Evolutionary conservation across 1,140 invertebrate species (phyloP), one percentile per base, ranked within the genome.

Genomic region (Ips typographus): DNA sequence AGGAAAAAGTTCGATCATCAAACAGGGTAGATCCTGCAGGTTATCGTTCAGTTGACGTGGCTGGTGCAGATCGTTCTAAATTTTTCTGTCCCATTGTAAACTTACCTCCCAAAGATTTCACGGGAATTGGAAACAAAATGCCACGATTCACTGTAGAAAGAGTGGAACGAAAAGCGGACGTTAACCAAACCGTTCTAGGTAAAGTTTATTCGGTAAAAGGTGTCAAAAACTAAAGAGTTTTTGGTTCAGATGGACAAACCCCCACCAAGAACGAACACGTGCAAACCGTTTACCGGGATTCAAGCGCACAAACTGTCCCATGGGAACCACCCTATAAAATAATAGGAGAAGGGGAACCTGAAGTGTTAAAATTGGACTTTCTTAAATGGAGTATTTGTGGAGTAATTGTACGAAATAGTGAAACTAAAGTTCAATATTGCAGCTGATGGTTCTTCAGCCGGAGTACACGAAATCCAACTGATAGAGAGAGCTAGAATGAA

Each of bases 241-340:
- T 22, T 22, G 22, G 22, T 49, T 49, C 22, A 49, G 44, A 49
- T 49, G 44, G 44, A 3, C 7, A 59, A 41, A 41, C 22, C 22
- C 22, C 22, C 22, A 22, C 59, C n/a, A 77, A 57, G 38, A 63
- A 75, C 40, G 65, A 63, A 1, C 68, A 74, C 44, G 70, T 76
- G 0, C 90, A 93, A 80, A 93, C 91, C 1, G 82, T 89, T 72
- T 91, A 84, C 75, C 83, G 91, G 69, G 92, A 94, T 72, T 88
- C 86, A 2, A 90, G 91, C 72, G 84, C 88, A 7, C 92, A 94
- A 80, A 94, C 92, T 1, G 80, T 84, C 40, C 91, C 92, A 0
- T 94, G 91, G 86, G 86, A 90, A 60, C 84, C 87, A 1, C 81
- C 84, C 41, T 87, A 84, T 74, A 83, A 83, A 36, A 76, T 86